Conservation (phyloP, 2,113 vertebrate species). For the Nibea coibor region DNA sequence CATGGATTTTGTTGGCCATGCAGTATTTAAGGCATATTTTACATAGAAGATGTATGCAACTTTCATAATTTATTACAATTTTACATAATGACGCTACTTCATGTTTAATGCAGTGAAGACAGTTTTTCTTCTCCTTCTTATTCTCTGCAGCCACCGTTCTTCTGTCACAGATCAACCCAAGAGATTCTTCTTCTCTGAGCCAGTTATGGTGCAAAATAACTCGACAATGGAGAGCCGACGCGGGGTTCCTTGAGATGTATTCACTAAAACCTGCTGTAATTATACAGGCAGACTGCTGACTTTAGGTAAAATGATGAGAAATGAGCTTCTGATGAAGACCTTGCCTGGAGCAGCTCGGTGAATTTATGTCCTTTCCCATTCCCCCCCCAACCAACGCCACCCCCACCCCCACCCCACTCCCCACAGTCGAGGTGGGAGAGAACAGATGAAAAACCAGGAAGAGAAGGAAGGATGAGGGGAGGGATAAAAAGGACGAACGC, state of each 20-base stretch:
- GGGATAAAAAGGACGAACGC: conserved; percentile 70
- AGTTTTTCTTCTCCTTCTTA: conserved; percentile 33
- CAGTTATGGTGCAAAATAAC: conserved; percentile 57
- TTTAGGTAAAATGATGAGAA: conserved; percentile 81
- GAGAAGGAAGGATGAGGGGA: conserved; percentile 33
- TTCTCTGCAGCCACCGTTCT: conserved; percentile 27
- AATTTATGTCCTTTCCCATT: conserved; percentile 78
- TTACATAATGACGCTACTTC: conserved; percentile 67
- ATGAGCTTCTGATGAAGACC: conserved; percentile 80
- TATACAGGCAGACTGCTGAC: conserved; percentile 79
- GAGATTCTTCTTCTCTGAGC: conserved; percentile 26
- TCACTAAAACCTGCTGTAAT: conserved; percentile 71
- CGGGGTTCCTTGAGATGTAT: conserved; percentile 45
- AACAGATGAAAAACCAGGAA: conserved; percentile 32
- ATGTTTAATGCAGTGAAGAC: conserved; percentile 71
- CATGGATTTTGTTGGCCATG: conserved; percentile 24
- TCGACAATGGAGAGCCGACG: conserved; percentile 40
- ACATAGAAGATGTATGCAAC: conserved; percentile 42
- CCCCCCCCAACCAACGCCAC: background rate
- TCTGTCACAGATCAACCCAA: conserved; percentile 45
- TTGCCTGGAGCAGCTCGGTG: conserved; percentile 77
- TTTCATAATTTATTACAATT: conserved; percentile 68
- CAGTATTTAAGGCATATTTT: conserved; percentile 53
- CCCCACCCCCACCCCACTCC: conserved; percentile 5
- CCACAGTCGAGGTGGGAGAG: conserved; percentile 21